Evolutionary conservation across 2,113 vertebrate species (phyloP).

Genomic region (Cervus canadensis): DNA sequence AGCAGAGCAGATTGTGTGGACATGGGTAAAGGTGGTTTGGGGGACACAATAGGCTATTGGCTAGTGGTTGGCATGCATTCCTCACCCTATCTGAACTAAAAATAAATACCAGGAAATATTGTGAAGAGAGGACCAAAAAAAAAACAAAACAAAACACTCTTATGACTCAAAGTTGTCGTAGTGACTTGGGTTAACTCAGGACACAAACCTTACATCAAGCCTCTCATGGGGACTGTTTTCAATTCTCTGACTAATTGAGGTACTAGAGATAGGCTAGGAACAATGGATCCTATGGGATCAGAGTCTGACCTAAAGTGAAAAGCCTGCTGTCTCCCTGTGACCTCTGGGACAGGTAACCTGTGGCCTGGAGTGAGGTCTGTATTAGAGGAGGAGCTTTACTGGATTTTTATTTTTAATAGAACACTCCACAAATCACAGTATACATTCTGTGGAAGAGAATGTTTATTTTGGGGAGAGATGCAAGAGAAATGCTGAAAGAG

Average conservation of each 20-base stretch:
- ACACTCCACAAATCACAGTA: conserved; percentile 7
- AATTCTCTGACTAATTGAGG: not conserved
- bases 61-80: not conserved
- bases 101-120: conserved; percentile 26
- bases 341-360: conserved; percentile 34
- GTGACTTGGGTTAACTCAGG: conserved; percentile 48
- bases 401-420: conserved; percentile 18
- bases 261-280: not conserved
- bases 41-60: not conserved
- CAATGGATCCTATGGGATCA: not conserved
- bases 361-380: not conserved
- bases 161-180: conserved; percentile 2
- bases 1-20: not conserved
- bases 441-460: not conserved
- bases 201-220: conserved; percentile 49
- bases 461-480: conserved; percentile 30
- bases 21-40: not conserved
- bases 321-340: not conserved
- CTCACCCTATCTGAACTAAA: not conserved
- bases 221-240: not conserved
- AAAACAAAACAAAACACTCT: not conserved
- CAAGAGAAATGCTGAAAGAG: not conserved
- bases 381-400: not conserved
- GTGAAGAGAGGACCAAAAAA: conserved; percentile 1
- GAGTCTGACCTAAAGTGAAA: not conserved